Conservation (phyloP, 2,797 vertebrate species). For the Knipowitschia caucasica region DNA sequence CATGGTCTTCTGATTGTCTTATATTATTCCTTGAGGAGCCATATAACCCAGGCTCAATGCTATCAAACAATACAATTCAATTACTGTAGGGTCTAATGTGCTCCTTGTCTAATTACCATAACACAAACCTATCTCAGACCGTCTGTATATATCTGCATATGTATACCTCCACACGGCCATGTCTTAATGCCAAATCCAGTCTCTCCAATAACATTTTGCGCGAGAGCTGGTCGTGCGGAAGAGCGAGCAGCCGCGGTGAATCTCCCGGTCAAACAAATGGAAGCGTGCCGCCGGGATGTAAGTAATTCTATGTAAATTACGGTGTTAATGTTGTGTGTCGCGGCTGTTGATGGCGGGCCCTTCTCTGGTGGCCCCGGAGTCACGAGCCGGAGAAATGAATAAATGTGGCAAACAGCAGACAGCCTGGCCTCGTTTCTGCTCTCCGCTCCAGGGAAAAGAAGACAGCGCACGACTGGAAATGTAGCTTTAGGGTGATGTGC, state of each 20-base stretch:
- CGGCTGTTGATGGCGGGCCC: constrained; percentile 77
- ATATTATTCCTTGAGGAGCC: background rate
- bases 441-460: constrained; percentile 34
- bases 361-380: constrained; percentile 71
- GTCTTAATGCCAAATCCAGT: constrained; percentile 49
- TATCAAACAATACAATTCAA: constrained; percentile 17
- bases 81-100: constrained; percentile 17
- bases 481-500: constrained; percentile 59
- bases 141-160: constrained; percentile 16
- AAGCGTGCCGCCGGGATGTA: constrained; percentile 90
- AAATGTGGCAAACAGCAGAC: constrained; percentile 54
- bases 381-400: constrained; percentile 59
- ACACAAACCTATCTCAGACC: constrained; percentile 21
- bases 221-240: constrained; percentile 79
- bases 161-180: constrained; percentile 4
- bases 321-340: constrained; percentile 93
- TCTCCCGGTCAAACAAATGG: constrained; percentile 92
- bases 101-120: constrained; percentile 31
- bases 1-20: background rate
- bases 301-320: constrained; percentile 96
- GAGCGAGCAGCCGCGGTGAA: constrained; percentile 79
- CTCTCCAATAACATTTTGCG: constrained; percentile 64
- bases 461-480: constrained; percentile 49
- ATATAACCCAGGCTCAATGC: constrained; percentile 22
- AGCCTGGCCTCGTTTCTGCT: constrained; percentile 50